These are phyloP conservation scores for Trachurus trachurus DNA, from an alignment of 2,797 vertebrate species.

Conservation along the genomic window DNA sequence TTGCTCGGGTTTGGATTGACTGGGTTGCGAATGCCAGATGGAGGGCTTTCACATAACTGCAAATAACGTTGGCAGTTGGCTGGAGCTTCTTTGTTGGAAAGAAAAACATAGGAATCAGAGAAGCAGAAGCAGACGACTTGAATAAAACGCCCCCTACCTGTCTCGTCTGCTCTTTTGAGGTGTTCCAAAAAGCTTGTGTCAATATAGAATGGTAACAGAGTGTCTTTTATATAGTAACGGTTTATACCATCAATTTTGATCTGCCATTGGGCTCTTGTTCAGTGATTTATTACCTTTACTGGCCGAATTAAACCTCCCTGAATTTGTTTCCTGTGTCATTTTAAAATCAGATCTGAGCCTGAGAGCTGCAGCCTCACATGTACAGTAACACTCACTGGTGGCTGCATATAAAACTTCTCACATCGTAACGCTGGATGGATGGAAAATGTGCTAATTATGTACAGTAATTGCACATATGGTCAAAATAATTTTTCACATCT, in stretches of 20 bases:
- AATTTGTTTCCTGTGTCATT: constrained; percentile 10
- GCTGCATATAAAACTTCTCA: not conserved
- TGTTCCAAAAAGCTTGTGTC: constrained; percentile 48
- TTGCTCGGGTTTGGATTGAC: constrained; percentile 68
- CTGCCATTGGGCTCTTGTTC: not conserved
- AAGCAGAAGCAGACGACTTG: constrained; percentile 51
- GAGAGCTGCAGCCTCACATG: not conserved
- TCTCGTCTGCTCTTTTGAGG: constrained; percentile 22
- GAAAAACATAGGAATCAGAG: constrained; percentile 60
- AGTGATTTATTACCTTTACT: constrained; percentile 18
- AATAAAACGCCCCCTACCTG: constrained; percentile 55
- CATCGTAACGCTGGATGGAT: not conserved
- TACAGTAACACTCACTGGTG: not conserved
- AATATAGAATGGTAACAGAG: constrained; percentile 43
- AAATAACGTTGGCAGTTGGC: constrained; percentile 63
- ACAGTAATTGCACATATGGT: not conserved
- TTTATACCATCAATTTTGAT: constrained; percentile 19
- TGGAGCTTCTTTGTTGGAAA: constrained; percentile 57
- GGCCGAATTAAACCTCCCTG: constrained; percentile 2
- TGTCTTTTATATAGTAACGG: constrained; percentile 31
- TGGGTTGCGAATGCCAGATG: constrained; percentile 71
- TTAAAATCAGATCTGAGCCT: constrained; percentile 15
- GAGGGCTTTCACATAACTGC: constrained; percentile 67
- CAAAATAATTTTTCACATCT: not conserved
- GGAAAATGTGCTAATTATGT: not conserved